Base-by-base conservation (phyloP, 2,888 invertebrate genomes). In the Thalpophila matura region DNA sequence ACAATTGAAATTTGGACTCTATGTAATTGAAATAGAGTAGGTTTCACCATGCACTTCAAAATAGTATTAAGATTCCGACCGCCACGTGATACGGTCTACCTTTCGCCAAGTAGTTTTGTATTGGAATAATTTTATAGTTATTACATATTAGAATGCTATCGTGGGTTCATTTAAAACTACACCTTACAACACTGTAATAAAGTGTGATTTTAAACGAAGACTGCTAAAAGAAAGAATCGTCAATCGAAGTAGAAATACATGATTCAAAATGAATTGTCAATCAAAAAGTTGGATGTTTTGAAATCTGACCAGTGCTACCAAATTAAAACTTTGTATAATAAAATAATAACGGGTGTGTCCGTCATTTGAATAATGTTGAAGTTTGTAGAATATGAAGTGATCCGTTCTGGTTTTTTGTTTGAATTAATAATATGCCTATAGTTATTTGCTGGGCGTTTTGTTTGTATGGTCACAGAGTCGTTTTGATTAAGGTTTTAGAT, bases 51-150 rank as follows among this genome's bases (percentile, higher is more conserved):
- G 73, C 53, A 37, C 38, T 47, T 26, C 24, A 50, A 67, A 83
- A 83, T 81, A 79, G 85, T 88, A 89, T 90, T 89, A 89, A 89
- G 87, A 93, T 91, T 91, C 91, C 88, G 87, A 83, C 84, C 84
- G 88, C 80, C 89, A 89, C 89, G 90, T 91, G 92, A 93, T 92
- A 93, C 85, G 89, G 91, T 89, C 91, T 90, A 85, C 90, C 91
- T 92, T 93, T 94, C 91, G 91, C 91, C 90, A 87, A 89, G 92
- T 91, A 90, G 91, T 92, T 92, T 90, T 88, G 91, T 93, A 90
- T 91, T 91, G 91, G 89, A 92, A 93, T 92, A 91, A 93, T 93
- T 93, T 94, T 91, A 92, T 93, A 93, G 92, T 93, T 93, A 92
- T 93, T 94, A 91, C 91, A 90, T 88, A 91, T 92, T 91, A 91